These are phyloP conservation scores for Amiota mariae DNA, from an alignment of 2,888 invertebrate species.

Conservation along the genomic window DNA sequence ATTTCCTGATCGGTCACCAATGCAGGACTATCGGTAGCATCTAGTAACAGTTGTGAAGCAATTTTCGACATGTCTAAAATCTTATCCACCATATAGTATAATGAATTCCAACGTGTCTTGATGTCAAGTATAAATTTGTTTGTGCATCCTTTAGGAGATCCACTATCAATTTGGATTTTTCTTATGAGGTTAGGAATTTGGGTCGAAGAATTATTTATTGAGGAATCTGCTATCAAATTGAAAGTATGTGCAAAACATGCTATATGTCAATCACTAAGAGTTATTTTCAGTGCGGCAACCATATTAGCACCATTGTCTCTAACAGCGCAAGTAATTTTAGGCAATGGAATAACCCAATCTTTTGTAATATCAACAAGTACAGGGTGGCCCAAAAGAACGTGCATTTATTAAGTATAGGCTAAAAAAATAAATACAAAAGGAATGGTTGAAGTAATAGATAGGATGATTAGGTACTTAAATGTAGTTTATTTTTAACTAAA, in stretches of 20 bases:
- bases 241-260: neutral
- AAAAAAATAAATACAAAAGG: too few species aligned
- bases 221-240: neutral
- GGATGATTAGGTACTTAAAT: too few species aligned
- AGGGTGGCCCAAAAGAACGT: too few species aligned
- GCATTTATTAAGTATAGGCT: too few species aligned
- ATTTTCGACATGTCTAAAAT: neutral
- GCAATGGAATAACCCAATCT: neutral
- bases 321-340: neutral
- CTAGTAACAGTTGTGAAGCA: neutral
- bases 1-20: conserved; percentile 1
- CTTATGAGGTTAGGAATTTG: neutral
- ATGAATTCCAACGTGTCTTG: neutral
- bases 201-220: neutral
- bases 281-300: neutral
- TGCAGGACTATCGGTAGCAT: neutral
- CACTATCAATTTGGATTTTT: neutral
- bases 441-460: too few species aligned
- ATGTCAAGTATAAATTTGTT: neutral
- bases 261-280: neutral
- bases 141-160: neutral
- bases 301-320: neutral
- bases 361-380: neutral
- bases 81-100: neutral
- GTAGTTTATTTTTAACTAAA: too few species aligned